Evolutionary conservation across 2,888 invertebrate species (phyloP).

Genomic region (Eledone cirrhosa): DNA sequence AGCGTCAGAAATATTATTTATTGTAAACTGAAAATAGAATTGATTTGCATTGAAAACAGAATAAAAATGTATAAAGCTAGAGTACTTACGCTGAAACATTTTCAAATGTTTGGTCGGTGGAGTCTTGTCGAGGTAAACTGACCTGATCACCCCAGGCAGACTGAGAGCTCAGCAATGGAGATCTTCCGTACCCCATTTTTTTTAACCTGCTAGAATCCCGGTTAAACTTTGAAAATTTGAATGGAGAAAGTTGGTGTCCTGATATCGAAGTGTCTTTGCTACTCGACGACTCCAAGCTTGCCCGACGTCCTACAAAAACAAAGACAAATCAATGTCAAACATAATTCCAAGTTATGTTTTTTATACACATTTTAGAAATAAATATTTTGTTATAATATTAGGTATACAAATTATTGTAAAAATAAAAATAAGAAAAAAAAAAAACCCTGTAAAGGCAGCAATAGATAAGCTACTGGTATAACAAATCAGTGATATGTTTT

Average conservation of each 20-base stretch:
- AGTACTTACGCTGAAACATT: conserved; percentile 17
- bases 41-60: too few species aligned
- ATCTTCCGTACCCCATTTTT: conserved; percentile 25
- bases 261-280: conserved; percentile 24
- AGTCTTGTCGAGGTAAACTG: conserved; percentile 16
- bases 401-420: too few species aligned
- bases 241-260: conserved; percentile 22
- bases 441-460: too few species aligned
- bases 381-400: too few species aligned
- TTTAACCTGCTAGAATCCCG: neutral
- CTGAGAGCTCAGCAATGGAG: conserved; percentile 5
- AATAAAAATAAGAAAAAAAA: too few species aligned
- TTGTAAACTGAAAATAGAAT: too few species aligned
- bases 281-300: conserved; percentile 23
- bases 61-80: neutral
- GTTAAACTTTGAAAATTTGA: conserved; percentile 11
- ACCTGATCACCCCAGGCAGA: conserved; percentile 22
- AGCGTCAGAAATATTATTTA: too few species aligned
- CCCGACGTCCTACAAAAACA: conserved; percentile 17
- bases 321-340: neutral
- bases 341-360: too few species aligned
- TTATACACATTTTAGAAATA: too few species aligned
- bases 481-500: too few species aligned
- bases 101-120: neutral
- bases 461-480: too few species aligned